A percentile compares a stretch with the other conserved stretches of the same genome.
Evolutionary conservation across 1,140 invertebrate genomes (phyloP).

Genomic region (Aphis craccivora): DNA sequence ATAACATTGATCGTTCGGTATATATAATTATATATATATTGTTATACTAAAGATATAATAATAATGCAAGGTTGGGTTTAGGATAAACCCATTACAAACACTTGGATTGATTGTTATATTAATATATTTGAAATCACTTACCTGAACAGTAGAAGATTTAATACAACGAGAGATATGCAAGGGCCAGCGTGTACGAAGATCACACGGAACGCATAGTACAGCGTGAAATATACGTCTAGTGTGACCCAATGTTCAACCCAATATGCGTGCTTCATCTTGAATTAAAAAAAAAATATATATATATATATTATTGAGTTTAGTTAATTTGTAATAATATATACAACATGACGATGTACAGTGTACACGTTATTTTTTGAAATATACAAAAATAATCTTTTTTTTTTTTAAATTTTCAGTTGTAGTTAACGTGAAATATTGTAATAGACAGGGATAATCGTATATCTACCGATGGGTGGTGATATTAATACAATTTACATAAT

Average conservation of each 20-base stretch:
- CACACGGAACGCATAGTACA: constrained; percentile 86
- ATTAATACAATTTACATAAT: neutral
- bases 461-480: no score
- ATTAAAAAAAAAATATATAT: constrained; percentile 62
- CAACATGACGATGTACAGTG: neutral
- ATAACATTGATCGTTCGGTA: neutral
- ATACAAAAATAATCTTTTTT: neutral
- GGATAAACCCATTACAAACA: neutral
- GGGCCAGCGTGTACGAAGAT: constrained; percentile 90
- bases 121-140: neutral
- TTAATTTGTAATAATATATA: neutral
- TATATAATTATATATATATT: neutral
- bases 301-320: neutral
- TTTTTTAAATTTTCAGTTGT: neutral
- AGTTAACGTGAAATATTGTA: neutral
- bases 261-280: constrained; percentile 67
- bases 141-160: constrained; percentile 85
- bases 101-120: neutral
- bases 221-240: constrained; percentile 77
- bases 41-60: neutral
- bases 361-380: neutral
- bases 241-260: constrained; percentile 74
- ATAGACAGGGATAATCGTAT: neutral
- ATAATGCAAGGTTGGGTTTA: neutral
- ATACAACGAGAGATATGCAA: constrained; percentile 84